Conservation (phyloP, 2,888 invertebrate species). For the Synergus laeviventris region DNA sequence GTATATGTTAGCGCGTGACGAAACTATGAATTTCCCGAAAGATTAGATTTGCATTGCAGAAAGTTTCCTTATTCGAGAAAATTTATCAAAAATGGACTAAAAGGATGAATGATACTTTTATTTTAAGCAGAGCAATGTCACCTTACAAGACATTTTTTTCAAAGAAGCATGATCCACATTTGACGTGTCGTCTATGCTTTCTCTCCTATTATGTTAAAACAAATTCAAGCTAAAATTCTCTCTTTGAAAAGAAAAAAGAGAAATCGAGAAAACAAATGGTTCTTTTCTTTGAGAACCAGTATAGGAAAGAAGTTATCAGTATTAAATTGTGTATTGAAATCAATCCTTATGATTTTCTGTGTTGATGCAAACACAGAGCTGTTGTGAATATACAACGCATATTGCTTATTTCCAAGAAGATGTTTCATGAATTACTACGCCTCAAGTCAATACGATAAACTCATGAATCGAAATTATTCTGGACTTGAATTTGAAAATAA, state of each 20-base stretch:
- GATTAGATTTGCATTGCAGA: not conserved
- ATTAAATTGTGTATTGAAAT: not conserved
- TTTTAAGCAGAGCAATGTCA: not conserved
- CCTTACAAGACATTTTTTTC: constrained; percentile 5
- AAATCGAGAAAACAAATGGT: constrained; percentile 18
- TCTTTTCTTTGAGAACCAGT: not conserved
- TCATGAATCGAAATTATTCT: not conserved
- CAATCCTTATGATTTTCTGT: not conserved
- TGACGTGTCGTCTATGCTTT: constrained; percentile 23
- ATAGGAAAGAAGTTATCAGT: not conserved
- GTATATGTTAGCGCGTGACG: not conserved
- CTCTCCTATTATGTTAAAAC: constrained; percentile 37
- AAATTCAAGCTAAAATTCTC: constrained; percentile 38
- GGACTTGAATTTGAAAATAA: too few species aligned
- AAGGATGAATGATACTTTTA: not conserved
- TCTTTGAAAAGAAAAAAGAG: constrained; percentile 34
- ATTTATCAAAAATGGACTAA: too few species aligned
- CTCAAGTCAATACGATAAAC: not conserved
- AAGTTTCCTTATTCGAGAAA: not conserved
- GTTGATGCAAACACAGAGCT: not conserved
- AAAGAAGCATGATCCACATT: constrained; percentile 23
- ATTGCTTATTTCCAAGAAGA: not conserved
- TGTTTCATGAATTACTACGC: not conserved
- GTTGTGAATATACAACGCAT: not conserved
- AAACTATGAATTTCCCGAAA: not conserved